Base-by-base conservation (phyloP, 2,888 invertebrate species). In the Toxonevra muliebris region DNA sequence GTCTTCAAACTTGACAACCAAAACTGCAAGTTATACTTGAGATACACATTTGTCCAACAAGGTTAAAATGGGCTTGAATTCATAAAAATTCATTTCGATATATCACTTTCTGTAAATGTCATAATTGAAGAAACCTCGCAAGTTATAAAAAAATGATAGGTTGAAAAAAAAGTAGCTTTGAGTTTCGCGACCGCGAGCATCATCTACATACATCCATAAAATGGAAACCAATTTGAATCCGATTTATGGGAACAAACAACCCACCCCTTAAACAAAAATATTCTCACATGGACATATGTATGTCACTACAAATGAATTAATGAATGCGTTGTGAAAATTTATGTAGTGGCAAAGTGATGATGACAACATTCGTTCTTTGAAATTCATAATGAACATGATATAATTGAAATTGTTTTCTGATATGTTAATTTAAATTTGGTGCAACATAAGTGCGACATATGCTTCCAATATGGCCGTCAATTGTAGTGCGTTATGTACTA, bases 401-500 rank as follows among this genome's bases (percentile, higher is more conserved):
- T 41, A 43, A 45, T 19, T 13, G 48, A 61, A 19, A 11, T 60
- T 13, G 71, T 74, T 76, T 78, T 61, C 76, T 79, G 78, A 80
- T 78, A 78, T 79, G 78, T 76, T 77, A 80, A 80, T 79, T 79
- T 77, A n/a, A n/a, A 40, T 42, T 4, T 45, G 48, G 30, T 41
- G 30, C 72, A 73, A 73, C 77, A 77, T 76, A 71, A 76, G 80
- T 74, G 73, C 71, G 71, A 77, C 79, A 80, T 79, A 79, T 79
- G 79, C 74, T 76, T 73, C 71, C 79, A 79, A 79, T 80, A 79
- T 79, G 80, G 79, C 76, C 15, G 48, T 10, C 79, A 80, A 78
- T 80, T 73, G 75, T 67, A 72, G 5, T 48, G 48, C 48, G 20
- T 17, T 54, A n/a, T 19, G 20, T n/a, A 54, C 20, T 19, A 20